These are phyloP conservation scores for Drosophila repleta DNA, from an alignment of 1,140 invertebrate species.

Conservation along the genomic window DNA sequence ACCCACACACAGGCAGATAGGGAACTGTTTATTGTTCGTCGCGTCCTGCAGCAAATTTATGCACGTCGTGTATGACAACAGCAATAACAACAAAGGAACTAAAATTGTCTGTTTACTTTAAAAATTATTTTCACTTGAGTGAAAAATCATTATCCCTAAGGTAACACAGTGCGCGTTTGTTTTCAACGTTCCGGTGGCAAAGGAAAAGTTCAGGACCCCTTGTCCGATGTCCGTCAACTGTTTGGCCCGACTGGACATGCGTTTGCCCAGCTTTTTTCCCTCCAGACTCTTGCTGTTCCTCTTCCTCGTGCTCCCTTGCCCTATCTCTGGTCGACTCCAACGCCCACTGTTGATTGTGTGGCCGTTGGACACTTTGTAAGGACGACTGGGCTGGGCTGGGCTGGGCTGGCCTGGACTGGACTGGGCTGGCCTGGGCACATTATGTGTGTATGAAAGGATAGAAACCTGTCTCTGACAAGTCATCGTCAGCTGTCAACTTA, in stretches of 20 bases:
- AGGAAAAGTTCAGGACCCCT: slow-evolving; percentile 57
- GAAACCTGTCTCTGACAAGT: slow-evolving; percentile 83
- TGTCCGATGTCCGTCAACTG: slow-evolving; percentile 59
- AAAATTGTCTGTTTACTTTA: slow-evolving; percentile 75
- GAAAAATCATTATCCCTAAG: slow-evolving; percentile 83
- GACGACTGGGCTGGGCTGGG: slow-evolving; percentile 16
- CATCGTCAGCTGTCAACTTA: slow-evolving; percentile 83
- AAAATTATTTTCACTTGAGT: slow-evolving; percentile 83
- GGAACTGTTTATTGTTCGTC: slow-evolving; percentile 45
- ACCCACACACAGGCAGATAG: slow-evolving; percentile 6
- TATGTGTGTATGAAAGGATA: slow-evolving; percentile 77
- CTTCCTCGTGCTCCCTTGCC: neutral
- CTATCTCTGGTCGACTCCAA: slow-evolving; percentile 1
- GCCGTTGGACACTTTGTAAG: slow-evolving; percentile 35
- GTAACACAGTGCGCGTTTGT: slow-evolving; percentile 53
- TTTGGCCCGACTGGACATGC: slow-evolving; percentile 52
- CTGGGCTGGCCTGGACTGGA: slow-evolving; percentile 19
- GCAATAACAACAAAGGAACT: slow-evolving; percentile 50
- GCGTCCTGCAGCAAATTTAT: slow-evolving; percentile 71
- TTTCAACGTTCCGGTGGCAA: slow-evolving; percentile 4
- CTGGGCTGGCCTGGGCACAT: slow-evolving; percentile 44
- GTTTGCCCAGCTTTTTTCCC: slow-evolving; percentile 24
- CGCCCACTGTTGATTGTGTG: slow-evolving; percentile 41
- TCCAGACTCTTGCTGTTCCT: neutral
- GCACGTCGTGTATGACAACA: slow-evolving; percentile 47